Evolutionary conservation across 2,113 vertebrate genomes (phyloP).

Genomic region (Acrocephalus kingi): DNA sequence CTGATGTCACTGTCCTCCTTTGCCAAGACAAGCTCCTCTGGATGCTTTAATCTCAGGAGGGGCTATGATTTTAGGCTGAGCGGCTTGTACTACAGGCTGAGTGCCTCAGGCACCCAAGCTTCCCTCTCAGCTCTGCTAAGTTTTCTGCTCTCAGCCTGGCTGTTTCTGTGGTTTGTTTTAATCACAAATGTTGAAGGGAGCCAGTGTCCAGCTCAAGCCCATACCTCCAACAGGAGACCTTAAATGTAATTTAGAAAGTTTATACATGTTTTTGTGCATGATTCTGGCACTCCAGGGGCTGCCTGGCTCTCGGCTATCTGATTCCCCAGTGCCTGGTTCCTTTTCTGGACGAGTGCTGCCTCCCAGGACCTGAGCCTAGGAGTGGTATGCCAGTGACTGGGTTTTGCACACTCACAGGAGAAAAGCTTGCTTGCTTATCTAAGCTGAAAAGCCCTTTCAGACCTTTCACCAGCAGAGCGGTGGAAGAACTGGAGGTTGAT

Average conservation of each 20-base stretch:
- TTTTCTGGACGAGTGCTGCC: neutral
- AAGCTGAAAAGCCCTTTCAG: neutral
- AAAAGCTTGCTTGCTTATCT: neutral
- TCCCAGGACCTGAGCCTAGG: neutral
- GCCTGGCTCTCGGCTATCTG: fast-evolving
- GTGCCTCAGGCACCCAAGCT: neutral
- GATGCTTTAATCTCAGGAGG: neutral
- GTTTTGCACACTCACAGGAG: neutral
- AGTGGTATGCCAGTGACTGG: neutral
- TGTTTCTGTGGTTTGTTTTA: neutral
- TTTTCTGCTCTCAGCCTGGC: neutral
- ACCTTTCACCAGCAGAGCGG: neutral
- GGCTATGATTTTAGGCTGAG: neutral
- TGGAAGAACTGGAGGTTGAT: neutral
- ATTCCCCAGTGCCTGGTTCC: neutral
- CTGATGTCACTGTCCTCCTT: neutral
- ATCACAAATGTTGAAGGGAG: neutral
- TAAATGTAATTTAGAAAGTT: neutral
- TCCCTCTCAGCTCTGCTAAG: neutral
- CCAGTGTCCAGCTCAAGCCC: neutral
- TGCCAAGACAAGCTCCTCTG: neutral
- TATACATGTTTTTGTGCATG: neutral
- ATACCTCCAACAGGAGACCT: neutral
- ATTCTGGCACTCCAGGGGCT: neutral
- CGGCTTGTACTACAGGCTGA: neutral